Conservation (phyloP, 2,113 vertebrate species). For the Rynchops niger region DNA sequence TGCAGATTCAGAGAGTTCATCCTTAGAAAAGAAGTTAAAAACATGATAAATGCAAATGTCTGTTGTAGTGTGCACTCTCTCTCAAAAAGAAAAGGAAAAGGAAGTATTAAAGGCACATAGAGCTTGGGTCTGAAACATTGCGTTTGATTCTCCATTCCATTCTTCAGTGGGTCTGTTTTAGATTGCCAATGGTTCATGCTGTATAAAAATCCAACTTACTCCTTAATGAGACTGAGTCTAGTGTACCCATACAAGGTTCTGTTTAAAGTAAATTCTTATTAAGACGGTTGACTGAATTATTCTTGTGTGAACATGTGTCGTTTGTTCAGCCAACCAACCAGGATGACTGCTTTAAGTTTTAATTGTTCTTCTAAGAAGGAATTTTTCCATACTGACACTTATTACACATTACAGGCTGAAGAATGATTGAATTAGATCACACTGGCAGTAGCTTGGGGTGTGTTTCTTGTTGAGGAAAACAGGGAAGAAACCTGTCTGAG, state of each 20-base stretch:
- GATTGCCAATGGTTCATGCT: conserved; percentile 72
- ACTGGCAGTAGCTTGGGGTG: background rate
- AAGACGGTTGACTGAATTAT: conserved; percentile 67
- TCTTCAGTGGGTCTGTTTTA: conserved; percentile 72
- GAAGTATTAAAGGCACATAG: conserved; percentile 78
- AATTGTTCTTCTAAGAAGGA: conserved; percentile 37
- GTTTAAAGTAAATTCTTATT: conserved; percentile 72
- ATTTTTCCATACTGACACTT: conserved; percentile 23
- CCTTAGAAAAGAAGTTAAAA: conserved; percentile 93
- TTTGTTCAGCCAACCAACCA: conserved; percentile 67
- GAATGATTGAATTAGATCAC: conserved; percentile 4
- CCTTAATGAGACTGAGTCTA: conserved; percentile 69
- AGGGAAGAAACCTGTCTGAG: background rate
- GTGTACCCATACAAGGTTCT: conserved; percentile 73
- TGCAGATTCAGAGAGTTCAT: conserved; percentile 80
- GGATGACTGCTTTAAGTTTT: conserved; percentile 19
- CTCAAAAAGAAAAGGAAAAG: conserved; percentile 1
- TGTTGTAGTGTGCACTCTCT: conserved; percentile 41
- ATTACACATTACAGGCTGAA: background rate
- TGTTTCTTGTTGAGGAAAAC: background rate
- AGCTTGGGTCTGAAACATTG: conserved; percentile 75
- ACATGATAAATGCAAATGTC: conserved; percentile 80
- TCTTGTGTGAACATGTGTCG: conserved; percentile 62
- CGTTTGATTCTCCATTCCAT: conserved; percentile 75
- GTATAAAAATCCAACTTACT: conserved; percentile 69